A percentile compares a stretch with the other conserved stretches of the same genome.
Evolutionary conservation across 2,113 vertebrate species (phyloP).

Genomic region (Seriola dumerili): DNA sequence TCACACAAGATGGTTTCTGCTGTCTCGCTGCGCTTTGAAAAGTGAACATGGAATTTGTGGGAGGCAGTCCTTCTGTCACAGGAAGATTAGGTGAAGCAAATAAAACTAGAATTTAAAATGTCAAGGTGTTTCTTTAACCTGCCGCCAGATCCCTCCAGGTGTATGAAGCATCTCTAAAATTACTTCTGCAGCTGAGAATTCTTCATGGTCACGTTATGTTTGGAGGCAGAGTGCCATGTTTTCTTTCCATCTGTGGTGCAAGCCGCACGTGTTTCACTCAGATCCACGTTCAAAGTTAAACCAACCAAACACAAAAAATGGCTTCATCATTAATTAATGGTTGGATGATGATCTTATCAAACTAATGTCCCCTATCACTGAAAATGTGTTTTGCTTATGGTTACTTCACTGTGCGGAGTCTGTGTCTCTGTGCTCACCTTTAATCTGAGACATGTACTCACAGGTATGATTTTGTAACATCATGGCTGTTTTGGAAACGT

Average conservation of each 20-base stretch:
- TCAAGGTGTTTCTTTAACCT: conserved; percentile 49
- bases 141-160: conserved; percentile 29
- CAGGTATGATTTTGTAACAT: too few relatives aligned
- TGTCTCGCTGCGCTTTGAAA: conserved; percentile 27
- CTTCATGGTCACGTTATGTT: conserved; percentile 27
- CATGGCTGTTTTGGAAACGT: too few relatives aligned
- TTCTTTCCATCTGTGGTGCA: neutral
- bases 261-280: neutral
- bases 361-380: neutral
- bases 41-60: conserved; percentile 34
- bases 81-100: conserved; percentile 56
- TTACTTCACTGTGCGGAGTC: too few relatives aligned
- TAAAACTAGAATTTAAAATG: conserved; percentile 24
- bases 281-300: neutral
- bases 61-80: conserved; percentile 45
- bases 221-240: conserved; percentile 6
- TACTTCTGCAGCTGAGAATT: conserved; percentile 30
- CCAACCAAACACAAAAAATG: neutral
- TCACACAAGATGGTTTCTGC: conserved; percentile 23
- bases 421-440: too few relatives aligned
- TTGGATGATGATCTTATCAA: neutral
- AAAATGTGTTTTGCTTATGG: too few relatives aligned
- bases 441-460: too few relatives aligned
- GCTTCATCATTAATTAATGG: neutral
- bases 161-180: conserved; percentile 27